Evolutionary conservation across 2,113 vertebrate genomes (phyloP).

Genomic region (Solenodon paradoxus): DNA sequence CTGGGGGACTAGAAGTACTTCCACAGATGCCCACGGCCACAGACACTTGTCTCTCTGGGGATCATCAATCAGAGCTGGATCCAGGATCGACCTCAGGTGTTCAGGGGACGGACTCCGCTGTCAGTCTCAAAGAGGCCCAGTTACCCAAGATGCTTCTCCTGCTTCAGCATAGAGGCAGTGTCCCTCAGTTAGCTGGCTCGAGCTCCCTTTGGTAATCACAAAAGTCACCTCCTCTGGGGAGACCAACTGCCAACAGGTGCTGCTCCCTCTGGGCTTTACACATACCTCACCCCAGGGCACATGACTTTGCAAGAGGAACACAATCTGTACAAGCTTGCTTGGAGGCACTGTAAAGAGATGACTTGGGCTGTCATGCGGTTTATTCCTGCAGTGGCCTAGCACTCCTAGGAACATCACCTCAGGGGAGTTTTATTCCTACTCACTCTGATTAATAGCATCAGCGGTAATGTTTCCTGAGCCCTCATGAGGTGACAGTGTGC

Average conservation of each 20-base stretch:
- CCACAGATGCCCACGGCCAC: neutral
- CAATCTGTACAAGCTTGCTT: neutral
- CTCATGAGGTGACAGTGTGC: neutral
- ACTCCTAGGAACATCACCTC: neutral
- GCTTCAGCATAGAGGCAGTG: neutral
- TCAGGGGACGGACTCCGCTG: neutral
- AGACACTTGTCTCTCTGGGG: neutral
- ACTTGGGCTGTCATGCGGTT: neutral
- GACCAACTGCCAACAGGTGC: neutral
- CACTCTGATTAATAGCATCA: neutral
- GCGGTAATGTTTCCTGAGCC: neutral
- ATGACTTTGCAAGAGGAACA: neutral
- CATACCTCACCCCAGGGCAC: neutral
- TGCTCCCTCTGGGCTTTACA: neutral
- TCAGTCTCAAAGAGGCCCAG: neutral
- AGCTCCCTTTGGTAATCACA: neutral
- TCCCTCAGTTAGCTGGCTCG: neutral
- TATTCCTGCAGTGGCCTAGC: neutral
- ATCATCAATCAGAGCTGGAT: neutral
- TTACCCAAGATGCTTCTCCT: neutral
- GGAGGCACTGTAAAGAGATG: neutral
- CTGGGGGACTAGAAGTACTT: neutral
- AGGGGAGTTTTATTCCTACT: neutral
- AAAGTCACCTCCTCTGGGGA: neutral
- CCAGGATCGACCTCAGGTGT: neutral